phyloP scores from a whole-genome alignment of 2,797 vertebrate genomes.

The Melanotaenia boesemani region DNA sequence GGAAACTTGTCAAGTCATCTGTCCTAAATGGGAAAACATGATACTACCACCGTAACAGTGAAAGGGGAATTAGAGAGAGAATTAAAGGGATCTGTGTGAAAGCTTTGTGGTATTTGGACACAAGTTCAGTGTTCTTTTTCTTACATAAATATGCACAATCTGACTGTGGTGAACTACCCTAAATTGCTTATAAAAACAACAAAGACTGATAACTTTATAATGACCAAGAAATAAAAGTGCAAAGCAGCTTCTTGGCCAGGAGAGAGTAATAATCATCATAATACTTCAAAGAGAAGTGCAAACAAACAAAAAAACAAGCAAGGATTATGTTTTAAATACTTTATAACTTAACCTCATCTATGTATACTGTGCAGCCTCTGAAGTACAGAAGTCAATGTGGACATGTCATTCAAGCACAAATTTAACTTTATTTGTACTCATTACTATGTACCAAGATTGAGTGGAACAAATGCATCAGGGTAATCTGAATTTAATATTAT shows the following conservation, averaged over 20 bases:
- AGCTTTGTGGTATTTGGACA: conserved; percentile 55
- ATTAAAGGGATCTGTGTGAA: conserved; percentile 54
- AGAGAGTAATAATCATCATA: conserved; percentile 25
- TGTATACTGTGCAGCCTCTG: not conserved
- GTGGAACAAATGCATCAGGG: not conserved
- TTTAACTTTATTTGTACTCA: not conserved
- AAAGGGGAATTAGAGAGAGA: conserved; percentile 31
- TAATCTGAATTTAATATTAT: not conserved
- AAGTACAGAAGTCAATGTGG: not conserved
- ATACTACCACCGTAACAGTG: conserved; percentile 17
- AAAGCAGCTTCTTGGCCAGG: conserved; percentile 26
- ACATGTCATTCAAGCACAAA: not conserved
- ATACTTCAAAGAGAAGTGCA: too few species aligned
- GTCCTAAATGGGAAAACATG: conserved; percentile 41
- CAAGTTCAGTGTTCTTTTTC: conserved; percentile 39
- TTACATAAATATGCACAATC: conserved; percentile 51
- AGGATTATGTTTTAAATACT: too few species aligned
- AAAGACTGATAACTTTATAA: conserved; percentile 45
- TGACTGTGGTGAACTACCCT: conserved; percentile 46
- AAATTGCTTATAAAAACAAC: conserved; percentile 46
- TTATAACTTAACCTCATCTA: too few species aligned
- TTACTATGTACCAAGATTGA: too few species aligned
- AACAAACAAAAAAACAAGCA: not conserved
- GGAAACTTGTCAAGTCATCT: conserved; percentile 41
- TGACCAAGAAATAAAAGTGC: conserved; percentile 39